Evolutionary conservation across 2,113 vertebrate genomes (phyloP), one percentile per base, ranked within the genome.

Genomic region (Centropus bengalensis): DNA sequence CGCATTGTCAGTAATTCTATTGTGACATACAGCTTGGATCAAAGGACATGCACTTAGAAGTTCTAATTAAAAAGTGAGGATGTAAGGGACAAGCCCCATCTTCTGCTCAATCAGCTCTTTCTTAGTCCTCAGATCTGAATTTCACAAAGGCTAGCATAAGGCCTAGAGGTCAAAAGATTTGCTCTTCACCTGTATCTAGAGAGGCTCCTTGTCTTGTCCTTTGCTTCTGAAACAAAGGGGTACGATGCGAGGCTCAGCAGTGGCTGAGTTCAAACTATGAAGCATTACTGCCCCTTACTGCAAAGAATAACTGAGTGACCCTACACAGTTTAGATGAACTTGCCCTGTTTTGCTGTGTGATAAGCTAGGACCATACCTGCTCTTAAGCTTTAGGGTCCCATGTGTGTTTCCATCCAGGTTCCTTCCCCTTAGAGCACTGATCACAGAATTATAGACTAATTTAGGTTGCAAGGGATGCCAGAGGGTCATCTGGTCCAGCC

Each of bases 1-100:
- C 73, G 82, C 56, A 32, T 14, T 75, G 79, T 93, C 94, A 93
- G 66, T 86, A 83, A n/a, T 60, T 86, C 89, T 93, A 83, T 58
- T 94, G 88, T 94, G 88, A 91, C 7, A 6, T 90, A 91, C 69
- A 86, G 86, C 86, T 76, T 89, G 81, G 92, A 97, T 96, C 93
- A 95, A 96, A 96, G 92, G 83, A 93, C 81, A 80, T 16, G 28
- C 58, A 73, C 77, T 74, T 86, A 82, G 67, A 78, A 93, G 83
- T 91, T 91, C 86, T 96, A 96, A 95, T 95, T 95, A 93, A 97
- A 95, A 95, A 94, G 92, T 86, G 93, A 95, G 73, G 94, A 96
- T 96, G 73, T 86, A 95, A 91, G 30, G 86, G 94, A 95, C 91
- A 95, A 93, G 91, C 69, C 69, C 60, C 76, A 94, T 95, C 93